Evolutionary conservation across 2,113 vertebrate species (phyloP).

Genomic region (Orycteropus afer): DNA sequence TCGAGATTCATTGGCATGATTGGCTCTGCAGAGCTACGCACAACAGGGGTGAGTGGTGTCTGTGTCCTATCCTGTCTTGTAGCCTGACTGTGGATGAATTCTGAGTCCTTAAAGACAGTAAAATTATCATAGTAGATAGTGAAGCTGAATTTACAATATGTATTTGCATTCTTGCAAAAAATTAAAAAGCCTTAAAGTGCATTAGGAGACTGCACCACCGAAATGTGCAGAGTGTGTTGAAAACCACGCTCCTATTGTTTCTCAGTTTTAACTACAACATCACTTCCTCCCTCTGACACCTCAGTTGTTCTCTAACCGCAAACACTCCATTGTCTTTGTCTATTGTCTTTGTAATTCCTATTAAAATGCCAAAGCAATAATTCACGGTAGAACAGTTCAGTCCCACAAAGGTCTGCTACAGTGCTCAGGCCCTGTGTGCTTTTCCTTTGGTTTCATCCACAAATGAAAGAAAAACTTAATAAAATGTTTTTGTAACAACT

Average conservation of each 20-base stretch:
- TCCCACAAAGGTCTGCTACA: conserved; percentile 45
- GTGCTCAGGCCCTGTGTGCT: conserved; percentile 29
- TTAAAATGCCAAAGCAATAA: conserved; percentile 63
- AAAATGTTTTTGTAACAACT: conserved; percentile 49
- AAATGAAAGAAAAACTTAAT: conserved; percentile 13
- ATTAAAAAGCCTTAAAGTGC: conserved; percentile 74
- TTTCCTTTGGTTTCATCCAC: conserved; percentile 53
- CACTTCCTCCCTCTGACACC: background rate
- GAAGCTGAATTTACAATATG: conserved; percentile 49
- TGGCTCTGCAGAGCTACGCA: background rate
- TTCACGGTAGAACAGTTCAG: background rate
- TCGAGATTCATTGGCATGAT: background rate
- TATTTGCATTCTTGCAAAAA: conserved; percentile 48
- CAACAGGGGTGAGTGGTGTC: background rate
- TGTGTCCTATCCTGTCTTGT: background rate
- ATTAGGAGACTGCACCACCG: conserved; percentile 64
- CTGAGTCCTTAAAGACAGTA: conserved; percentile 18
- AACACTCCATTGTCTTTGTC: conserved; percentile 33
- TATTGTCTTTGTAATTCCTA: conserved; percentile 34
- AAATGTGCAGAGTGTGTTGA: conserved; percentile 71
- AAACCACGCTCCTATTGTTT: conserved; percentile 67
- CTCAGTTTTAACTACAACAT: conserved; percentile 49
- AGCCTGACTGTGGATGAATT: background rate
- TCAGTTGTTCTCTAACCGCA: background rate
- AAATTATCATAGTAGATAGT: background rate